Conservation (phyloP, 2,888 invertebrate genomes). For the Patella pellucida region DNA sequence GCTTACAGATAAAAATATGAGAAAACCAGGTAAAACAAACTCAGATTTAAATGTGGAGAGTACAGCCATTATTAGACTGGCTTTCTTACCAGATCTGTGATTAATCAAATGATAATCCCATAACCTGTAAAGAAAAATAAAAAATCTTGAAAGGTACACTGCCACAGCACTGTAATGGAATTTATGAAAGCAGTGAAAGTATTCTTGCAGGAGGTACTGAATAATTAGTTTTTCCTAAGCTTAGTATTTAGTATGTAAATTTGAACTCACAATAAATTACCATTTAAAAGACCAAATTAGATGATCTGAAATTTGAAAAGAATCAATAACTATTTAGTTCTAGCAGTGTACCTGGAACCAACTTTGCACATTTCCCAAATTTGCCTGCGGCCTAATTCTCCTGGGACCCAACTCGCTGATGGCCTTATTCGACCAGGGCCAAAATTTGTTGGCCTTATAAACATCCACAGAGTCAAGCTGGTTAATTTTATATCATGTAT, state of each 20-base stretch:
- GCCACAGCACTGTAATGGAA: not conserved
- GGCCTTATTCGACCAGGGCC: no score
- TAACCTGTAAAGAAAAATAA: constrained; percentile 65
- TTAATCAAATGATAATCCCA: constrained; percentile 76
- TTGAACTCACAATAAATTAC: not conserved
- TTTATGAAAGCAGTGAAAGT: no score
- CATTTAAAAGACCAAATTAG: not conserved
- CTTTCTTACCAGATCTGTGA: constrained; percentile 74
- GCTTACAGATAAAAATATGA: constrained; percentile 69
- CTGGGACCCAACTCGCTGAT: no score
- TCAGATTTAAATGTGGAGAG: constrained; percentile 70
- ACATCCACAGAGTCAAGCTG: no score
- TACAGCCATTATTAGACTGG: constrained; percentile 72
- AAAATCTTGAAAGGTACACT: not conserved
- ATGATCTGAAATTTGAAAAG: not conserved
- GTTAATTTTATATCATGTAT: no score
- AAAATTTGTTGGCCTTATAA: no score
- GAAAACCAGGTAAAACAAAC: constrained; percentile 69
- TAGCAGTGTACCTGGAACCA: no score
- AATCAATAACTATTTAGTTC: no score
- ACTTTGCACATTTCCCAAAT: no score
- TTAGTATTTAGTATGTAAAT: not conserved
- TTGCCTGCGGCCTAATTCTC: no score
- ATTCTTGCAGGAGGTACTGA: no score
- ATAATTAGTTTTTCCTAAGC: no score